A percentile compares a stretch with the other conserved stretches of the same genome.
Conservation (phyloP, 1,140 invertebrate genomes). For the Hycleus phaleratus region DNA sequence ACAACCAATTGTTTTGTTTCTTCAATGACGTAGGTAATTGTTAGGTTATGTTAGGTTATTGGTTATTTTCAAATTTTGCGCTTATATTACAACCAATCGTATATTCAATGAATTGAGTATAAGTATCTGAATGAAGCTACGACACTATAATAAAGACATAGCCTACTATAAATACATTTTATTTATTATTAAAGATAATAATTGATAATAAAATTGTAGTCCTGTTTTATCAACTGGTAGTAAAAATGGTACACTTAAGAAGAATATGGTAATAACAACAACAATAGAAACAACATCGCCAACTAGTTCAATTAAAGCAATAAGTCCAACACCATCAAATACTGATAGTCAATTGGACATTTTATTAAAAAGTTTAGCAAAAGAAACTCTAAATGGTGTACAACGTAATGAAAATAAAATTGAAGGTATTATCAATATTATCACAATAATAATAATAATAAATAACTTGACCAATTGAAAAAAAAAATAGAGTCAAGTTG, state of each 20-base stretch:
- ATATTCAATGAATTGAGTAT: too few relatives aligned
- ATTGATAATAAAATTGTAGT: conserved; percentile 14
- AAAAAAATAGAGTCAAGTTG: too few relatives aligned
- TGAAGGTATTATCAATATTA: conserved; percentile 25
- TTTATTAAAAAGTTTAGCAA: conserved; percentile 54
- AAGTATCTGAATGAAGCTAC: too few relatives aligned
- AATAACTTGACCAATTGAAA: conserved; percentile 1
- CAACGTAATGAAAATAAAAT: conserved; percentile 39
- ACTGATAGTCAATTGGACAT: conserved; percentile 52
- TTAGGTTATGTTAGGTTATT: too few relatives aligned
- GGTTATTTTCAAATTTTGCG: too few relatives aligned
- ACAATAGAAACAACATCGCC: conserved; percentile 12
- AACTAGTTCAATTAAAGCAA: conserved; percentile 17
- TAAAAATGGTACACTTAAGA: conserved; percentile 32
- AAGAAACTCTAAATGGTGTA: conserved; percentile 42
- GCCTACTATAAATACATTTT: too few relatives aligned
- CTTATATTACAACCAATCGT: too few relatives aligned
- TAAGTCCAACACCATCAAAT: conserved; percentile 32
- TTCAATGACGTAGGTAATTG: too few relatives aligned
- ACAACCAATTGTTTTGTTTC: too few relatives aligned
- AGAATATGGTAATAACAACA: neutral
- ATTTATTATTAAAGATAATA: neutral
- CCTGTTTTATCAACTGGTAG: conserved; percentile 27
- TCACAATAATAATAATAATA: neutral
- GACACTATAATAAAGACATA: too few relatives aligned